Evolutionary conservation across 2,797 vertebrate genomes (phyloP), one percentile per base, ranked within the genome.

Genomic region (Aldrovandia affinis): DNA sequence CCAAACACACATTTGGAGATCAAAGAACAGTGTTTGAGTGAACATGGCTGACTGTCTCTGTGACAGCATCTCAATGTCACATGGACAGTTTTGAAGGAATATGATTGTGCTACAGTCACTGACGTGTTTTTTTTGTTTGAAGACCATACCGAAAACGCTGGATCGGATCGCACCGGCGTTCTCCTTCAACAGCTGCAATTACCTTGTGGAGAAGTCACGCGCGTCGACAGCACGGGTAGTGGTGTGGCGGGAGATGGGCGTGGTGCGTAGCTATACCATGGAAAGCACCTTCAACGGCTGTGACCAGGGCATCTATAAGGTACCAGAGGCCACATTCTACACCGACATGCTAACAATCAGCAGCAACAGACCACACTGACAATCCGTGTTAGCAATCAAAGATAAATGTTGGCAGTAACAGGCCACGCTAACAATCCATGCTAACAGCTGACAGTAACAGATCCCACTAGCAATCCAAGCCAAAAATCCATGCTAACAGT

Each of bases 201-300:
- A 98, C 88, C 89, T 98, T 78, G 96, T 99, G 88, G 98, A 99
- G 92, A 98, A 97, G 81, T 98, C 97, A 0, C 95, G 97, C 0
- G 96, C 94, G 0, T 94, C 98, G 0, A 99, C 98, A 0, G 98
- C 98, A 0, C 93, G 97, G 1, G 96, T 98, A 30, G 98, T 98
- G 65, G 96, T 97, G 3, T 99, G 98, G 98, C 94, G 95, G 84
- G 98, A 99, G 87, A 96, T 99, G 77, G 97, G 97, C 0, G 96
- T 99, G 18, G 89, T 96, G 80, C 95, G 96, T 84, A 98, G 98
- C 91, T 99, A 98, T 87, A 99, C 98, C 83, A 97, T 99, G 97
- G 98, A 99, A 86, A 98, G 95, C 89, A 98, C 97, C 0, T 98
- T 95, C 92, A 97, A 97, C 0, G 97, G 98, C 65, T 99, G 97